Evolutionary conservation across 2,797 vertebrate genomes (phyloP), one percentile per base, ranked within the genome.

Genomic region (Microctenopoma stevenorrisi): DNA sequence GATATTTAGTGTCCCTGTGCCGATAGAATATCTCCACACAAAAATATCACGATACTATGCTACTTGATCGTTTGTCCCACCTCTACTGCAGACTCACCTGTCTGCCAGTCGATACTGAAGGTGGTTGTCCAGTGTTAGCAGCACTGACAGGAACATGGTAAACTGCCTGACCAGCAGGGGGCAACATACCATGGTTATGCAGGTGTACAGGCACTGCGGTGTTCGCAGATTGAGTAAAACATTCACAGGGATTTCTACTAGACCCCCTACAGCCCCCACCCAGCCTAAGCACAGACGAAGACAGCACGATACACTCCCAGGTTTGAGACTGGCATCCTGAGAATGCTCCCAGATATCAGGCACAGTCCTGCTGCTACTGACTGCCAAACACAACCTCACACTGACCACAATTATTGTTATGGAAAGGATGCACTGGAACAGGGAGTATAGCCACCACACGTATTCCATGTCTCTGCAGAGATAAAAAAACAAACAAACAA

Each of bases 161-260:
- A 96, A 95, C 84, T 95, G 94, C 28, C 89, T 92, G 64, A 94
- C 89, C 79, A 95, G 84, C 65, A 95, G 69, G 5, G 94, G 94
- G 73, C 91, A 92, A 54, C 94, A 95, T 47, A 94, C 90, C 56
- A 95, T 65, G 13, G 92, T 92, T 16, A 95, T 91, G 61, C 94
- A 95, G 1, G 90, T 94, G 88, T 95, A 95, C 61, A 95, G 87
- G 72, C 94, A 94, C 71, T 93, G 91, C 1, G 83, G 74, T 4
- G 75, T 91, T 28, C 90, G 88, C 82, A 94, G 83, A 90, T 93
- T 94, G 40, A 96, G 90, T 11, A 95, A 22, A 61, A 96, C 78
- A 0, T 79, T 85, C 38, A 93, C 89, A 0, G 95, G 94, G 35
- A 95, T 76, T 6, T 77, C 91, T 18, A 90, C 58, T 0, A 86